These are phyloP conservation scores for Propithecus coquereli DNA, from an alignment of 2,113 vertebrate species.

Conservation along the genomic window DNA sequence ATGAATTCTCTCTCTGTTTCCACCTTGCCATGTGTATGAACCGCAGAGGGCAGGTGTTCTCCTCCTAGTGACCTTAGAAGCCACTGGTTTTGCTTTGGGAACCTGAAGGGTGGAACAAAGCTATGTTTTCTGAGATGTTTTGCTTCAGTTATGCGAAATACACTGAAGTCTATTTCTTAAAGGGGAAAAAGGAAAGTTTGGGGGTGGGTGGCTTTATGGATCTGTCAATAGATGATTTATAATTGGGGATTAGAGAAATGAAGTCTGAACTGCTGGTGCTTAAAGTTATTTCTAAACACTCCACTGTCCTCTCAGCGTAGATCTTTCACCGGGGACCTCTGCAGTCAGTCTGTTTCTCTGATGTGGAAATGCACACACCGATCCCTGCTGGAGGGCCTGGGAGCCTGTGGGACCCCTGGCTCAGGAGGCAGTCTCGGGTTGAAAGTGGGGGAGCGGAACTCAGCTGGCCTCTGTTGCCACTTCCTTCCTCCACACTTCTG, in stretches of 20 bases:
- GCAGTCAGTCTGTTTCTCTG: conserved; percentile 30
- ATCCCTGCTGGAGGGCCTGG: neutral
- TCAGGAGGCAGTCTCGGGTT: conserved; percentile 39
- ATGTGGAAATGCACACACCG: conserved; percentile 55
- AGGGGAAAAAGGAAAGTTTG: neutral
- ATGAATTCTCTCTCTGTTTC: neutral
- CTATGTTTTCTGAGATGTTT: neutral
- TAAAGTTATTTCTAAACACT: neutral
- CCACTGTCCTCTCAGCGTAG: neutral
- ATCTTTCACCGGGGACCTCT: neutral
- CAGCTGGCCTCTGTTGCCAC: conserved; percentile 34
- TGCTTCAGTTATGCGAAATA: neutral
- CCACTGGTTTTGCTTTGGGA: neutral
- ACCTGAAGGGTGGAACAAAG: neutral
- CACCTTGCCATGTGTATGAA: neutral
- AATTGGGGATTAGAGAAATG: neutral
- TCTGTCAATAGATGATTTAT: neutral
- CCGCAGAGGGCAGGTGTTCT: neutral
- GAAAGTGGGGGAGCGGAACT: conserved; percentile 49
- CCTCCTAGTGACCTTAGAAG: neutral
- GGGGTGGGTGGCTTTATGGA: neutral
- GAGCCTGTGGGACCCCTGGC: neutral
- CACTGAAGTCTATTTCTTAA: neutral
- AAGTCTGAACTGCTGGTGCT: neutral
- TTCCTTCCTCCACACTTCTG: conserved; percentile 51